Evolutionary conservation across 2,797 vertebrate genomes (phyloP).

Genomic region (Falco berigora): DNA sequence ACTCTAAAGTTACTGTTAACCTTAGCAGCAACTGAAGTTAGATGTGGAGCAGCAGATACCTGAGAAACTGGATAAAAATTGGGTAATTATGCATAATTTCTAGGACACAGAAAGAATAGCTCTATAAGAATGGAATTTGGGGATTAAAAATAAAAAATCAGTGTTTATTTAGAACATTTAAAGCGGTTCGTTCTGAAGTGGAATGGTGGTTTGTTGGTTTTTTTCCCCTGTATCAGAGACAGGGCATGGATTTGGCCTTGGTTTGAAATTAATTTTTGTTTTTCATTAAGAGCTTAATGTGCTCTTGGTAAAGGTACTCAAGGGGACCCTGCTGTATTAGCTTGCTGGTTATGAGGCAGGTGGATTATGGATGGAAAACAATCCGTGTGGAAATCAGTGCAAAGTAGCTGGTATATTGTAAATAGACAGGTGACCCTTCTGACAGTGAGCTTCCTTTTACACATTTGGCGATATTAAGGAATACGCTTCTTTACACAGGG

Average conservation of each 20-base stretch:
- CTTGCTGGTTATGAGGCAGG: neutral
- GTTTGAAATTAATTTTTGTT: neutral
- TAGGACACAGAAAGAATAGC: neutral
- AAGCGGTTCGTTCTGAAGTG: neutral
- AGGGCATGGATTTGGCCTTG: neutral
- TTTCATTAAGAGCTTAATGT: neutral
- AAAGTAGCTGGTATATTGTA: neutral
- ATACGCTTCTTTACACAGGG: neutral
- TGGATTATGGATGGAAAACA: neutral
- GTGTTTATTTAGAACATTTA: neutral
- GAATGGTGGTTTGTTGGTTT: neutral
- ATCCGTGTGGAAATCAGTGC: neutral
- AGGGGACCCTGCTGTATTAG: neutral
- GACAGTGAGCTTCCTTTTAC: neutral
- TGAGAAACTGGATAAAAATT: neutral
- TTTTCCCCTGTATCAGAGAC: neutral
- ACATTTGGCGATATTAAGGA: neutral
- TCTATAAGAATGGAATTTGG: neutral
- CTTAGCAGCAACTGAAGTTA: neutral
- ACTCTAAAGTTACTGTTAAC: neutral
- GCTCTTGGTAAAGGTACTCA: neutral
- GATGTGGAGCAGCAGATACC: neutral
- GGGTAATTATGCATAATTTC: accelerated
- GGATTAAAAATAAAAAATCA: neutral
- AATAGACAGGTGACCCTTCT: neutral